These are phyloP conservation scores for Rhegmatorhina hoffmannsi DNA, from an alignment of 2,113 vertebrate species.

Conservation along the genomic window DNA sequence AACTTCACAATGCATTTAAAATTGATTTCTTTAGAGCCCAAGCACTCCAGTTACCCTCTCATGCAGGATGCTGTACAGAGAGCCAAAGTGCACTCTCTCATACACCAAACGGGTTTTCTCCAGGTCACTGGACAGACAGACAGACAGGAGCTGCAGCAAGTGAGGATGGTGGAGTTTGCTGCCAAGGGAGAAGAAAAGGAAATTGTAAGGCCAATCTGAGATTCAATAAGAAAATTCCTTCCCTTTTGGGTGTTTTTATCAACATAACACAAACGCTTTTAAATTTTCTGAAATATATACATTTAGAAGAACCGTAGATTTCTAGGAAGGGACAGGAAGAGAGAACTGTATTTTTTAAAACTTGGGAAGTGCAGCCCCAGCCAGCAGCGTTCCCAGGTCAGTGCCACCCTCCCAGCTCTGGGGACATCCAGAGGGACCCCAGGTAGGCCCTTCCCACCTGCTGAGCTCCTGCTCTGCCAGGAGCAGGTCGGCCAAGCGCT, in stretches of 20 bases:
- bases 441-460: slow-evolving; percentile 69
- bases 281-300: neutral
- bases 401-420: neutral
- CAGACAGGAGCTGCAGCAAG: slow-evolving; percentile 79
- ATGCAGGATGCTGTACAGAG: slow-evolving; percentile 79
- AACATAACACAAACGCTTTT: fast-evolving
- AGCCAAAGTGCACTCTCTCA: slow-evolving; percentile 75
- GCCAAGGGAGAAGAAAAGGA: neutral
- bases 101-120: slow-evolving; percentile 75
- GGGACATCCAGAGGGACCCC: neutral
- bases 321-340: neutral
- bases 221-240: neutral
- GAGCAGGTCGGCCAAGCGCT: slow-evolving; percentile 75
- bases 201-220: neutral
- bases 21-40: neutral
- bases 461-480: slow-evolving; percentile 82
- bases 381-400: neutral
- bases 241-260: neutral
- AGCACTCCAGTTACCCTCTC: slow-evolving; percentile 68
- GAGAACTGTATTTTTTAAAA: neutral
- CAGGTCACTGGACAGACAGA: slow-evolving; percentile 75
- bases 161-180: slow-evolving; percentile 78
- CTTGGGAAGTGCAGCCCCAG: neutral
- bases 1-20: too few species aligned
- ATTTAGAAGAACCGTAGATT: neutral